These are phyloP conservation scores for Cyprinodon tularosa DNA, from an alignment of 2,113 vertebrate genomes.

Conservation along the genomic window DNA sequence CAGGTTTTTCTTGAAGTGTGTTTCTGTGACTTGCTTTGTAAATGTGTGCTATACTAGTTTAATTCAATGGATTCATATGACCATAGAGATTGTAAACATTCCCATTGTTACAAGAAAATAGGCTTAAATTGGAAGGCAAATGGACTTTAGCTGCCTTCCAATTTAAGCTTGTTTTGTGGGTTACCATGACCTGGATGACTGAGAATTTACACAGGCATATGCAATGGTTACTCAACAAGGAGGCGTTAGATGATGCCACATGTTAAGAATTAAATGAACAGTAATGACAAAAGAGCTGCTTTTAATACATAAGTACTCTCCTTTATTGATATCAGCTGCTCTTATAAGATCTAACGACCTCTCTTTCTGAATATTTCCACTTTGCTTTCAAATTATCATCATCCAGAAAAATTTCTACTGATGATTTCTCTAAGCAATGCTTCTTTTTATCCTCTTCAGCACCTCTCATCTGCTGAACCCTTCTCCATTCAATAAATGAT, in stretches of 20 bases:
- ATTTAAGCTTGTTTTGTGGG: too few relatives aligned
- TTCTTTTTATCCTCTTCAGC: constrained; percentile 35
- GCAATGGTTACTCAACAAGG: not conserved
- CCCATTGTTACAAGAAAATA: too few relatives aligned
- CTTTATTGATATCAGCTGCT: constrained; percentile 6
- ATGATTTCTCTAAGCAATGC: constrained; percentile 20
- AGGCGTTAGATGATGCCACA: not conserved
- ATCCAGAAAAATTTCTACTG: constrained; percentile 33
- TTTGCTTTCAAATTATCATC: constrained; percentile 27
- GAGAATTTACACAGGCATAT: not conserved
- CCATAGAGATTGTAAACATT: too few relatives aligned
- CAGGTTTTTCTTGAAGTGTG: not conserved
- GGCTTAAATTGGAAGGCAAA: too few relatives aligned
- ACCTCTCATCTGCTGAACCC: constrained; percentile 19
- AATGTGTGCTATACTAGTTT: not conserved
- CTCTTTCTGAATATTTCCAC: constrained; percentile 14
- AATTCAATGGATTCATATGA: too few relatives aligned
- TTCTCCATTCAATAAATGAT: constrained; percentile 48
- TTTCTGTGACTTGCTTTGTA: not conserved
- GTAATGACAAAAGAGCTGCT: constrained; percentile 11
- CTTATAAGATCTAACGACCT: constrained; percentile 30
- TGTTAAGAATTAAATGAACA: constrained; percentile 27
- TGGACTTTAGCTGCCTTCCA: too few relatives aligned
- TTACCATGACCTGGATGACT: too few relatives aligned
- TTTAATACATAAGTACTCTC: not conserved